These are phyloP conservation scores for Lasioglossum villosulum DNA, from an alignment of 2,888 invertebrate genomes.

Conservation along the genomic window DNA sequence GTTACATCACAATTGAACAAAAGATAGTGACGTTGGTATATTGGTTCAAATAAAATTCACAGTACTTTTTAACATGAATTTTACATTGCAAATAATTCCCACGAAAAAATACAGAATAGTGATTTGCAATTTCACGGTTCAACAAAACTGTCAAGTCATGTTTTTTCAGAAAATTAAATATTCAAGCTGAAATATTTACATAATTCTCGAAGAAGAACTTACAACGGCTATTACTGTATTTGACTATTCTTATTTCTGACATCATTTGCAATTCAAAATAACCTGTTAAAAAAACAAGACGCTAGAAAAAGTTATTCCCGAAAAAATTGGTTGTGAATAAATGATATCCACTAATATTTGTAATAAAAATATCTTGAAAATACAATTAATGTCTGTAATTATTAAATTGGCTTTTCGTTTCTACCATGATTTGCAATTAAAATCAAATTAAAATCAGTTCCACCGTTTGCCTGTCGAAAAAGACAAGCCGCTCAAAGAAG, in stretches of 20 bases:
- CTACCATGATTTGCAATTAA: too few species aligned
- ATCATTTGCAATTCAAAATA: neutral
- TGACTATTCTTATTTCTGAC: neutral
- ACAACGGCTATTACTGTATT: neutral
- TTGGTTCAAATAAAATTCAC: neutral
- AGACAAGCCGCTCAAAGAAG: too few species aligned
- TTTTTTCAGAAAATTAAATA: neutral
- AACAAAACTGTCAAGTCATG: neutral
- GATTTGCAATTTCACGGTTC: neutral
- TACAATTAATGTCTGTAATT: too few species aligned
- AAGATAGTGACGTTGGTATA: too few species aligned
- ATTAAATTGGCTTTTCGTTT: too few species aligned
- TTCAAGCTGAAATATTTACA: neutral
- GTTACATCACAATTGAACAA: neutral
- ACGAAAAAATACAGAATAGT: neutral
- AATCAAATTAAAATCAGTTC: too few species aligned
- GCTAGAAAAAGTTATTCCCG: too few species aligned
- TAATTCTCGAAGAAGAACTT: neutral
- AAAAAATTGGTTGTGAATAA: too few species aligned
- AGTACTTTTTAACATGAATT: neutral
- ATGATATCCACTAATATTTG: too few species aligned
- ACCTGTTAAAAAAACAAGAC: too few species aligned
- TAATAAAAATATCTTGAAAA: too few species aligned
- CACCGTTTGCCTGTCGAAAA: too few species aligned
- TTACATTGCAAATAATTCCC: neutral